These are phyloP conservation scores for Himalopsyche japonica DNA, from an alignment of 2,888 invertebrate species.

Conservation along the genomic window DNA sequence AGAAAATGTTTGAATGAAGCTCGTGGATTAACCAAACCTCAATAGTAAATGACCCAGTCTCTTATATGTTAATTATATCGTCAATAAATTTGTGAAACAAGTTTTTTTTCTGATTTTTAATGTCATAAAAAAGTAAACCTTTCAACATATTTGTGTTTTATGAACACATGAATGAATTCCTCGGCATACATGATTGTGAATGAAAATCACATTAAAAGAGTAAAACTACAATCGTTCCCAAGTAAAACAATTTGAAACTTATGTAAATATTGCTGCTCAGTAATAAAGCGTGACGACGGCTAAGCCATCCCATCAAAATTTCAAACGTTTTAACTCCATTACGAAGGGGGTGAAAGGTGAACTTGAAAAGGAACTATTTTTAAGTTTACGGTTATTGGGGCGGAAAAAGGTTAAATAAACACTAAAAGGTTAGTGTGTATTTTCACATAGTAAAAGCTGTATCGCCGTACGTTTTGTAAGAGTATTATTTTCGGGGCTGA, in stretches of 20 bases:
- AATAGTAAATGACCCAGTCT: too few species aligned
- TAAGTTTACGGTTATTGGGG: constrained; percentile 7
- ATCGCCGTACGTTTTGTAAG: background rate
- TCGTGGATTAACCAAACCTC: too few species aligned
- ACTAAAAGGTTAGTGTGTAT: constrained; percentile 1
- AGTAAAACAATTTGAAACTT: background rate
- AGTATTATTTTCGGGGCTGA: background rate
- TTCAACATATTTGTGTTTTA: too few species aligned
- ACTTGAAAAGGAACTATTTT: constrained; percentile 8
- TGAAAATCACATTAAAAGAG: background rate
- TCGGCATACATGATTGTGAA: background rate
- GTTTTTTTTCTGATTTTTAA: too few species aligned
- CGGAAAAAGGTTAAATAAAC: constrained; percentile 9
- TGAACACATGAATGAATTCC: background rate
- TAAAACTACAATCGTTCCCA: background rate
- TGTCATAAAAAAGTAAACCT: too few species aligned
- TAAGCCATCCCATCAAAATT: background rate
- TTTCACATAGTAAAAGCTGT: constrained; percentile 3
- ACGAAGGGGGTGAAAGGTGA: constrained; percentile 2
- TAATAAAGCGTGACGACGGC: background rate
- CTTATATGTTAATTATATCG: too few species aligned
- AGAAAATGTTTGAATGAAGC: too few species aligned
- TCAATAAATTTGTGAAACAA: too few species aligned
- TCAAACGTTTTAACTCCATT: constrained; percentile 1
- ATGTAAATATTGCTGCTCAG: background rate